phyloP scores from a whole-genome alignment of 2,888 invertebrate genomes.

The Drosophila atripex region DNA sequence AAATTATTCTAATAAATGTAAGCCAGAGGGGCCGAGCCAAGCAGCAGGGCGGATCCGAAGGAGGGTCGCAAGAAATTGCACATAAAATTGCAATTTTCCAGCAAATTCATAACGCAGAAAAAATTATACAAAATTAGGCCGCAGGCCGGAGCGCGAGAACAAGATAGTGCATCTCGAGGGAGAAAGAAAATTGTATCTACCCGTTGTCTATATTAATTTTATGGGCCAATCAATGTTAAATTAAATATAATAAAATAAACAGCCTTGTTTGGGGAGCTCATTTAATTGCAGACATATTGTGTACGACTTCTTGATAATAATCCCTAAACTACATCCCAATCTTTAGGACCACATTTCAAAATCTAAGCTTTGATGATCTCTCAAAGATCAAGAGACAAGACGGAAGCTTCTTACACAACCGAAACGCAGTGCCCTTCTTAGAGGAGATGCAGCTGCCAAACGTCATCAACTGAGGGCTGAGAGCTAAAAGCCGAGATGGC shows the following conservation, averaged over 20 bases:
- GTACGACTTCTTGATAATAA: neutral
- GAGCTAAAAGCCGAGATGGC: slow-evolving; percentile 50
- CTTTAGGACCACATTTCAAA: too few relatives aligned
- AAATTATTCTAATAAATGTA: slow-evolving; percentile 71
- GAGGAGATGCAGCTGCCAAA: slow-evolving; percentile 58
- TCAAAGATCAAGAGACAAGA: neutral
- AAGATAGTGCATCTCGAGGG: slow-evolving; percentile 6
- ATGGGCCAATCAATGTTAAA: neutral
- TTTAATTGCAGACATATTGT: neutral
- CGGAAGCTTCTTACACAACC: slow-evolving; percentile 1
- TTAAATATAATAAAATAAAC: neutral
- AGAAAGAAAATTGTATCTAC: neutral
- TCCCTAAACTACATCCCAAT: too few relatives aligned
- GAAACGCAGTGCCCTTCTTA: too few relatives aligned
- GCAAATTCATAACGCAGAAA: slow-evolving; percentile 70
- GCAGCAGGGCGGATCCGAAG: slow-evolving; percentile 23
- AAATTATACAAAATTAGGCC: slow-evolving; percentile 66
- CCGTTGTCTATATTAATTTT: neutral
- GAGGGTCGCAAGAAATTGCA: slow-evolving; percentile 64
- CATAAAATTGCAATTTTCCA: slow-evolving; percentile 78
- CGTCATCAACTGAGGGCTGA: slow-evolving; percentile 51
- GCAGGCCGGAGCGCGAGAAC: slow-evolving; percentile 55
- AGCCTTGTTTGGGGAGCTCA: neutral
- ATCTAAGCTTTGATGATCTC: neutral
- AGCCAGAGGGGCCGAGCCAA: slow-evolving; percentile 32